These are phyloP conservation scores for Drosophila mulleri DNA, from an alignment of 2,888 invertebrate species.

Conservation along the genomic window DNA sequence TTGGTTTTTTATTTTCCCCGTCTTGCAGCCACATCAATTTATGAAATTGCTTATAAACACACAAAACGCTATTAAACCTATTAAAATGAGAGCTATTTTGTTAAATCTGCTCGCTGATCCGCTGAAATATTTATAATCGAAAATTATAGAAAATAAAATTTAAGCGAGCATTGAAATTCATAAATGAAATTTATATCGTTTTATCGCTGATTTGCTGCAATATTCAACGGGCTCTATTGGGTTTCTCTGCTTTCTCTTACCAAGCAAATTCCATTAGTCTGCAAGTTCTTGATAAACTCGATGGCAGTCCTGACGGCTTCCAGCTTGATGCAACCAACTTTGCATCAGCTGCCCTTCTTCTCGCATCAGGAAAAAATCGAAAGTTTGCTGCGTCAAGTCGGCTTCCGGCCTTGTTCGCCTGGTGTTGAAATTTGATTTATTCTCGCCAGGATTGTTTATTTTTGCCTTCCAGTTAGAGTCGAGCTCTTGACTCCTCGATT, in stretches of 20 bases:
- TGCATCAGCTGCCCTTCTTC: conserved; percentile 19
- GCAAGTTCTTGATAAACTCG: conserved; percentile 45
- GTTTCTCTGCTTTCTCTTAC: conserved; percentile 2
- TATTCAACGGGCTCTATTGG: neutral
- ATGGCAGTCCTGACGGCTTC: conserved; percentile 15
- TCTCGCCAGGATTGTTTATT: conserved; percentile 21
- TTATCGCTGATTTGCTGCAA: neutral
- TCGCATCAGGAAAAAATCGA: neutral
- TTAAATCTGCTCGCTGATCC: conserved; percentile 2
- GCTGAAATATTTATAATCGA: neutral
- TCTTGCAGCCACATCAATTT: conserved; percentile 19
- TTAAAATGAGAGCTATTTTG: conserved; percentile 14
- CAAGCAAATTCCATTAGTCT: conserved; percentile 62
- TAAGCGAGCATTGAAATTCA: neutral
- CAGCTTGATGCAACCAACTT: conserved; percentile 30
- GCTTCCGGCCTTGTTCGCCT: conserved; percentile 6
- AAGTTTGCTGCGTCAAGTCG: conserved; percentile 5
- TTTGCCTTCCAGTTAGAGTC: conserved; percentile 6
- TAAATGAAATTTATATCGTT: neutral
- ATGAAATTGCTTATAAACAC: conserved; percentile 32
- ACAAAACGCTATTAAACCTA: conserved; percentile 19
- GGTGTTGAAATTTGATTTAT: conserved; percentile 25
- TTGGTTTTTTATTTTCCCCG: neutral
- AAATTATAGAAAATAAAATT: neutral
- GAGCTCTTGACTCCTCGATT: conserved; percentile 6